A percentile compares a stretch with the other conserved stretches of the same genome.
These are phyloP conservation scores for Microctenopoma lineatum DNA, from an alignment of 2,797 vertebrate genomes.

Conservation along the genomic window DNA sequence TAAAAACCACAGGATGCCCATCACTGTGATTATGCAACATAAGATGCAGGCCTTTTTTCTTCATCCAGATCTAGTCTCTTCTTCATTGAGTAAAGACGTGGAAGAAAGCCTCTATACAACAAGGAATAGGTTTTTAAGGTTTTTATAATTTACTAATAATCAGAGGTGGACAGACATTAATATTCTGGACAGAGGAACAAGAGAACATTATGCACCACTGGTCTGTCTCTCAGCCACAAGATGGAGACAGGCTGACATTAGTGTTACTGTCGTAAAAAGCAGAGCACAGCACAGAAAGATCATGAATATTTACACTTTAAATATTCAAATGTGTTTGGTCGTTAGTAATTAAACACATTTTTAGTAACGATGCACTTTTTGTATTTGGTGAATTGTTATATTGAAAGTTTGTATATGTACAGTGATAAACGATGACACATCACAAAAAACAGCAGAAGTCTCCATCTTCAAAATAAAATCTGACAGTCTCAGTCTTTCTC, in stretches of 20 bases:
- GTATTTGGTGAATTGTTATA: background rate
- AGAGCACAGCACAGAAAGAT: slow-evolving; percentile 1
- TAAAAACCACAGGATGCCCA: background rate
- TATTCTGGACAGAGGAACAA: background rate
- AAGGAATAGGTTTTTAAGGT: too few species aligned
- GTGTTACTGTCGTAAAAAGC: background rate
- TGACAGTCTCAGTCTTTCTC: slow-evolving; percentile 42
- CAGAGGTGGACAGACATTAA: background rate
- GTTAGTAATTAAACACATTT: background rate
- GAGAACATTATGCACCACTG: background rate
- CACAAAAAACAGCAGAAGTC: slow-evolving; percentile 1
- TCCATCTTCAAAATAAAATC: slow-evolving; percentile 18
- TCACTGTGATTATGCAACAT: background rate
- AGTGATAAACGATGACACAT: background rate
- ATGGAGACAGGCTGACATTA: slow-evolving; percentile 18
- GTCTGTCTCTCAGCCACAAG: slow-evolving; percentile 7
- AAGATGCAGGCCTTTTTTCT: background rate
- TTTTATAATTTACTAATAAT: background rate
- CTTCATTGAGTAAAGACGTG: background rate
- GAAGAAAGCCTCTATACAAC: too few species aligned
- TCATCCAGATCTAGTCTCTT: background rate
- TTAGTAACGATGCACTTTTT: background rate
- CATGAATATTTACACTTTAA: background rate
- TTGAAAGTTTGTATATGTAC: background rate
- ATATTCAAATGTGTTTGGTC: background rate